Percentiles rank a stretch among this genome's conserved stretches.
phyloP scores from a whole-genome alignment of 2,113 vertebrate species.

The Callocephalon fimbriatum region DNA sequence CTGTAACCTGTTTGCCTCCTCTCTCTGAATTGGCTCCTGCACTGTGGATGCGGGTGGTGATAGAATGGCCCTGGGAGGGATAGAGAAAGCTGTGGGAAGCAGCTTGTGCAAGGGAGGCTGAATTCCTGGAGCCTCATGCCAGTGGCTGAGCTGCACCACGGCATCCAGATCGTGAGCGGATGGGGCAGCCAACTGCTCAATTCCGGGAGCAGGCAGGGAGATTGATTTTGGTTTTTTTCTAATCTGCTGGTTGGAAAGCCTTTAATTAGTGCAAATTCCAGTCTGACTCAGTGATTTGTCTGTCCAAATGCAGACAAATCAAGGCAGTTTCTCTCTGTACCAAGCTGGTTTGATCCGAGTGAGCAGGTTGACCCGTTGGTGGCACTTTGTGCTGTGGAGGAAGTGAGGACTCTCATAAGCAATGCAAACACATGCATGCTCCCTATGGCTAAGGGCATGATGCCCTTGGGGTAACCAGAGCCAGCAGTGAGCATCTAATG shows the following conservation, averaged over 20 bases:
- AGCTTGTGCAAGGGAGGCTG: not conserved
- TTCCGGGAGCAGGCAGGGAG: not conserved
- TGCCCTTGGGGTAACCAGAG: not conserved
- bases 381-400: not conserved
- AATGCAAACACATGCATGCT: not conserved
- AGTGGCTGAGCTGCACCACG: not conserved
- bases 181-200: not conserved
- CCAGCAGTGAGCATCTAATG: accelerated
- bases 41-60: not conserved
- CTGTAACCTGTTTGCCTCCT: not conserved
- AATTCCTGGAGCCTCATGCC: not conserved
- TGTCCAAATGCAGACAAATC: not conserved
- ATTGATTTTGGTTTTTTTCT: not conserved
- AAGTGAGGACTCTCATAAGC: not conserved
- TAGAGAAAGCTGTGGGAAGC: not conserved
- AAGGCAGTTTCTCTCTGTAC: not conserved
- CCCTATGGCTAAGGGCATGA: accelerated
- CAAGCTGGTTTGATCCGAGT: not conserved
- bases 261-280: not conserved
- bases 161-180: accelerated
- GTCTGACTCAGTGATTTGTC: not conserved
- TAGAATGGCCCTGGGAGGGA: not conserved
- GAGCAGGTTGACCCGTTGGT: accelerated
- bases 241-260: not conserved
- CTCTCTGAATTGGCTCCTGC: not conserved